These are phyloP conservation scores for Lathronympha strigana DNA, from an alignment of 2,888 invertebrate species.

Conservation along the genomic window DNA sequence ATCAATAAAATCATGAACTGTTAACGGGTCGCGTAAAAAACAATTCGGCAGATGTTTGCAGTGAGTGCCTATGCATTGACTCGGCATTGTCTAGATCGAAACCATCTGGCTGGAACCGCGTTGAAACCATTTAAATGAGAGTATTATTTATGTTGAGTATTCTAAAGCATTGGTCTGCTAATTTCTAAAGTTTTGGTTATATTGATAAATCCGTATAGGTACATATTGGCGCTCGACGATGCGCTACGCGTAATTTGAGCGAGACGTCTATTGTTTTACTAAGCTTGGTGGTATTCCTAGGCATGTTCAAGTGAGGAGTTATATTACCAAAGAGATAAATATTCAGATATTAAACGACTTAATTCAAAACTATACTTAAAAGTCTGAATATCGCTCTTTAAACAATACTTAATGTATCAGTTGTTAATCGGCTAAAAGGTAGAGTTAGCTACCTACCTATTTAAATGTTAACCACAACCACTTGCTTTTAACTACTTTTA, in stretches of 20 bases:
- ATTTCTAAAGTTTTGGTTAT: background rate
- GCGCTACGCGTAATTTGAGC: conserved; percentile 20
- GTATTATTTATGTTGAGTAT: too few species aligned
- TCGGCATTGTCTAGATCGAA: conserved; percentile 14
- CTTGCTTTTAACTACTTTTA: too few species aligned
- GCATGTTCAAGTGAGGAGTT: too few species aligned
- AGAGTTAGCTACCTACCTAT: too few species aligned
- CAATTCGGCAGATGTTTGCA: conserved; percentile 33
- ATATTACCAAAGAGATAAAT: too few species aligned
- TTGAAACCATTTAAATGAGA: conserved; percentile 1
- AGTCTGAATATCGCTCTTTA: too few species aligned
- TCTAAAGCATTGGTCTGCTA: too few species aligned
- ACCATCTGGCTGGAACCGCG: background rate
- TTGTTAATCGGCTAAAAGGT: too few species aligned
- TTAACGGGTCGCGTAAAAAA: conserved; percentile 24
- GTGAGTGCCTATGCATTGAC: conserved; percentile 24
- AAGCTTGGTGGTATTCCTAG: conserved; percentile 15
- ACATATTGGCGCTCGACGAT: background rate
- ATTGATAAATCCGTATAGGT: background rate
- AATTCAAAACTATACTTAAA: too few species aligned
- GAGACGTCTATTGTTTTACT: conserved; percentile 22
- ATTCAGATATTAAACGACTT: too few species aligned
- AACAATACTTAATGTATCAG: too few species aligned
- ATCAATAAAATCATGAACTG: conserved; percentile 37
- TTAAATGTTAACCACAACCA: too few species aligned